A percentile compares a stretch with the other conserved stretches of the same genome.
Evolutionary conservation across 2,888 invertebrate species (phyloP).

Genomic region (Iphiclides podalirius): DNA sequence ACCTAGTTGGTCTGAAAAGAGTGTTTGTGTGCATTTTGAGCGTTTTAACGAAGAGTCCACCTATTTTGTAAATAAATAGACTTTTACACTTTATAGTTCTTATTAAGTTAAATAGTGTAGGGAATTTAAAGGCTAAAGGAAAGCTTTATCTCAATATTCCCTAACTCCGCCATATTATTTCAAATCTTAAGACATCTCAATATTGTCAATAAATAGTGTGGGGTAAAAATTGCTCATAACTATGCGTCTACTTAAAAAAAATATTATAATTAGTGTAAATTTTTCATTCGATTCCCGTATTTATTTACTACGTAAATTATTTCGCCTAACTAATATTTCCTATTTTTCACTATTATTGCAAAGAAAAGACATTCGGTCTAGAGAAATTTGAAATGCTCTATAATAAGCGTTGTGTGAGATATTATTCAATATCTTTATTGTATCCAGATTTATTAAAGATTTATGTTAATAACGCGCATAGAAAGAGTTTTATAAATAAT

Average conservation of each 20-base stretch:
- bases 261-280: no score
- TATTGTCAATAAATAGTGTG: neutral
- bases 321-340: no score
- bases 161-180: constrained; percentile 61
- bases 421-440: no score
- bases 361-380: no score
- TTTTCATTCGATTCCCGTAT: no score
- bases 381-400: no score
- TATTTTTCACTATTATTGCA: no score
- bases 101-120: constrained; percentile 47
- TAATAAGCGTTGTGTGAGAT: no score
- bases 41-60: constrained; percentile 77
- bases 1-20: constrained; percentile 41
- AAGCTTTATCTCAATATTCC: constrained; percentile 66
- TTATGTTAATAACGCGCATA: no score
- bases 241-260: neutral
- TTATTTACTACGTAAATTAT: no score
- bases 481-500: no score
- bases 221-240: neutral
- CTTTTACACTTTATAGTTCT: constrained; percentile 68
- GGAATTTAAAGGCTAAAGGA: constrained; percentile 41
- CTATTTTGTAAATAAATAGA: constrained; percentile 78
- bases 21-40: constrained; percentile 66
- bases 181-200: constrained; percentile 3
- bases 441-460: no score